Evolutionary conservation across 2,113 vertebrate genomes (phyloP).

Genomic region (Morone chrysops): DNA sequence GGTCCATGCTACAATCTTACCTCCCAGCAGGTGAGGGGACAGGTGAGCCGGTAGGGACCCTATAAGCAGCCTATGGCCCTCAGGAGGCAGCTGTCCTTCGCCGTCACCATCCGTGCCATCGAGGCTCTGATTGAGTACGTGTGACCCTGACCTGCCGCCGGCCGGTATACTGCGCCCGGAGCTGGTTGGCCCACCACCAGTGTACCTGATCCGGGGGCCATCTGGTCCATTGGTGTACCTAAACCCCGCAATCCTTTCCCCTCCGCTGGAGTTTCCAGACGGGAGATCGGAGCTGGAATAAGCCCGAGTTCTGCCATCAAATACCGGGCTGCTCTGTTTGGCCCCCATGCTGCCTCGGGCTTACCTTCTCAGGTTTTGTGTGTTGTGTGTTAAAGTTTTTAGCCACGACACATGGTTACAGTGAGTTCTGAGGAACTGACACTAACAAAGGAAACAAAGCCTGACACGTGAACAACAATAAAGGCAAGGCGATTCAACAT

Average conservation of each 20-base stretch:
- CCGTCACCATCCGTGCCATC: constrained; percentile 82
- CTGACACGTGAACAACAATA: constrained; percentile 4
- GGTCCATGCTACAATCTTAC: constrained; percentile 78
- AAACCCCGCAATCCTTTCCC: constrained; percentile 80
- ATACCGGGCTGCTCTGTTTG: constrained; percentile 87
- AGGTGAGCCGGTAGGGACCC: constrained; percentile 94
- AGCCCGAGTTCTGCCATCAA: constrained; percentile 90
- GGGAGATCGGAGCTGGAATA: constrained; percentile 93
- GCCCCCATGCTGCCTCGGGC: constrained; percentile 85
- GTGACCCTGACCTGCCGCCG: constrained; percentile 84
- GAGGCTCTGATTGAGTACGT: constrained; percentile 87
- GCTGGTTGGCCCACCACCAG: constrained; percentile 71
- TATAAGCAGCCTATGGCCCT: constrained; percentile 90
- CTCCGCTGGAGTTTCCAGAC: constrained; percentile 76
- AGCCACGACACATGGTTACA: constrained; percentile 63
- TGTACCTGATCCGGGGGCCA: constrained; percentile 80
- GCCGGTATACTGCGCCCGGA: constrained; percentile 86
- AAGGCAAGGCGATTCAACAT: constrained; percentile 43
- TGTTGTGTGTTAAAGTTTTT: constrained; percentile 42
- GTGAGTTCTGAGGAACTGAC: constrained; percentile 36
- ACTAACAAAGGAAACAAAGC: constrained; percentile 41
- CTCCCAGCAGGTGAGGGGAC: constrained; percentile 93
- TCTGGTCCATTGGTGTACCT: constrained; percentile 79
- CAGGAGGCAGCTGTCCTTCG: constrained; percentile 73
- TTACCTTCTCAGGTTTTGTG: constrained; percentile 17